Percentiles rank a stretch among this genome's conserved stretches.
Evolutionary conservation across 2,888 invertebrate genomes (phyloP).

Genomic region (Helicoverpa assulta): DNA sequence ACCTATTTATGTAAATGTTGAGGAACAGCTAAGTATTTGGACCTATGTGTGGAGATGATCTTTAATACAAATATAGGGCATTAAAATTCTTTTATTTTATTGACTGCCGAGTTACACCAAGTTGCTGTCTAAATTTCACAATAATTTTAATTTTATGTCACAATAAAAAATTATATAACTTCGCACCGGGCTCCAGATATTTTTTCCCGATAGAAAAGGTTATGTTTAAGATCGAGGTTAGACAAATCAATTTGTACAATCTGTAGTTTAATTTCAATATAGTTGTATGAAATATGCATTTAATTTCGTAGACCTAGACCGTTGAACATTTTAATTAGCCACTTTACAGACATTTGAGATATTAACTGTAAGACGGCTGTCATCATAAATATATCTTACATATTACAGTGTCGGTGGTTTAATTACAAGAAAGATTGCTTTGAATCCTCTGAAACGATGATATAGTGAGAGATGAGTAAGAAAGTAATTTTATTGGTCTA

Average conservation of each 20-base stretch:
- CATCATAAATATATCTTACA: slow-evolving; percentile 21
- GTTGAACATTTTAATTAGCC: slow-evolving; percentile 23
- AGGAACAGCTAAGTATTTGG: too few species aligned
- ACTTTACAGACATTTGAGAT: background rate
- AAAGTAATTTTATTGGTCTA: background rate
- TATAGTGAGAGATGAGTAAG: background rate
- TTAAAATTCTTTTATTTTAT: too few species aligned
- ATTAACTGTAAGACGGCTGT: slow-evolving; percentile 15
- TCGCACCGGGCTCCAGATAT: too few species aligned
- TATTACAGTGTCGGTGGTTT: slow-evolving; percentile 21
- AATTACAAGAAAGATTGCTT: slow-evolving; percentile 35
- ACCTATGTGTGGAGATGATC: too few species aligned
- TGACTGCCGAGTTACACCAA: too few species aligned
- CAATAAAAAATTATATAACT: too few species aligned
- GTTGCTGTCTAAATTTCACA: too few species aligned
- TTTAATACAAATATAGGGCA: too few species aligned
- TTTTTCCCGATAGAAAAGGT: too few species aligned
- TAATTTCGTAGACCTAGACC: slow-evolving; percentile 5
- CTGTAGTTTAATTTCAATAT: background rate
- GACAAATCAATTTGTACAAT: too few species aligned
- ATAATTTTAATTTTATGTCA: too few species aligned
- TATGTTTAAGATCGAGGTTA: too few species aligned
- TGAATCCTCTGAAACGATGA: background rate
- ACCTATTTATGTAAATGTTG: background rate
- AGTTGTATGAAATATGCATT: background rate